These are phyloP conservation scores for Ichneumoninae sp. DNA, from an alignment of 2,888 invertebrate genomes.

Conservation along the genomic window DNA sequence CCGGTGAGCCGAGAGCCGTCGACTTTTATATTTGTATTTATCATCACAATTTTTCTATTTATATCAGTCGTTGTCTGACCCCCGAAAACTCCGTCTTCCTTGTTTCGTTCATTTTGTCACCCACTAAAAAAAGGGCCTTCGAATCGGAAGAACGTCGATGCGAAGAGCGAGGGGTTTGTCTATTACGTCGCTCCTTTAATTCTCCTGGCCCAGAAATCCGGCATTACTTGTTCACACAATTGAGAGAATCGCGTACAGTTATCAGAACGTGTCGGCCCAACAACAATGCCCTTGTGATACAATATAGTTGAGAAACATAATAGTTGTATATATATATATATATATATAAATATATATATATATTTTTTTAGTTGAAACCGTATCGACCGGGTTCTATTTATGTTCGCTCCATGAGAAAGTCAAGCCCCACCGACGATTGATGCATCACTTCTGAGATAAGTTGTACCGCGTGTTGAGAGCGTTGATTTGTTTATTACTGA, in stretches of 20 bases:
- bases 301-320: conserved; percentile 26
- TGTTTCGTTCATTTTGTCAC: background rate
- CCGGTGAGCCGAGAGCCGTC: background rate
- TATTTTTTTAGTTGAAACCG: background rate
- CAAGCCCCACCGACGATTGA: background rate
- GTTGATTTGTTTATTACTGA: conserved; percentile 13
- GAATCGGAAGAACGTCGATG: background rate
- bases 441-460: conserved; percentile 3
- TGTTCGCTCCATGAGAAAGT: conserved; percentile 7
- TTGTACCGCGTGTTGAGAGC: conserved; percentile 7
- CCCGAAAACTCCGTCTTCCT: background rate
- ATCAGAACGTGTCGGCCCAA: conserved; percentile 5
- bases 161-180: background rate
- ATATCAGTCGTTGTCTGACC: background rate
- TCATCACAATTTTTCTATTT: background rate
- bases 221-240: background rate
- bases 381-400: conserved; percentile 1
- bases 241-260: background rate
- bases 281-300: conserved; percentile 45
- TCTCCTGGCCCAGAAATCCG: background rate
- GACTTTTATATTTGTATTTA: conserved; percentile 1
- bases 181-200: background rate
- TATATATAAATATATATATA: background rate
- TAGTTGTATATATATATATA: conserved; percentile 10
- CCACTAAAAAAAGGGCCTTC: background rate